Evolutionary conservation across 2,797 vertebrate species (phyloP).

Genomic region (Numenius phaeopus): DNA sequence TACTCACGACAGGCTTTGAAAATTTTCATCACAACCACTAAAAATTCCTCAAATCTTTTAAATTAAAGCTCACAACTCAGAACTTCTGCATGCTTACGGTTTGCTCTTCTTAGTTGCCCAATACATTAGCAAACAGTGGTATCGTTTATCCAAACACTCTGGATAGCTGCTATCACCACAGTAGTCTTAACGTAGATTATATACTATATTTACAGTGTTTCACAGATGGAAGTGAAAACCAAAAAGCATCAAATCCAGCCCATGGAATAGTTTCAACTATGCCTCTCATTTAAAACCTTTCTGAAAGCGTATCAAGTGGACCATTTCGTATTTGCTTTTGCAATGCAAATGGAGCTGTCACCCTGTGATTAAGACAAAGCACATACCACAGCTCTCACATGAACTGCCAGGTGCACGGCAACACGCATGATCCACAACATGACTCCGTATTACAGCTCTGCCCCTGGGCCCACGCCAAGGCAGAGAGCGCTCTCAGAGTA

Average conservation of each 20-base stretch:
- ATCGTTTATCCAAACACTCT: neutral
- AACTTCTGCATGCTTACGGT: neutral
- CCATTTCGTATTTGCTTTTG: neutral
- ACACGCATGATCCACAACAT: neutral
- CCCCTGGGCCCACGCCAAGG: neutral
- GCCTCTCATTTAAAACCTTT: neutral
- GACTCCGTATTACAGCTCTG: accelerated
- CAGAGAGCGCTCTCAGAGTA: neutral
- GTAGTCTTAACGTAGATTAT: neutral
- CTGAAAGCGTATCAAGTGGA: neutral
- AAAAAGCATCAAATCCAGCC: neutral
- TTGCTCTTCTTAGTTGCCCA: neutral
- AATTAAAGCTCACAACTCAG: neutral
- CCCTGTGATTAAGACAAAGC: neutral
- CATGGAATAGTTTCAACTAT: neutral
- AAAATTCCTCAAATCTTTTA: neutral
- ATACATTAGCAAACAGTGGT: neutral
- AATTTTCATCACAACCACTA: neutral
- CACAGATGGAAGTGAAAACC: neutral
- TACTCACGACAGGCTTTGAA: neutral
- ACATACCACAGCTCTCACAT: neutral
- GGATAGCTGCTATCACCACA: neutral
- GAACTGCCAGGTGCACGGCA: neutral
- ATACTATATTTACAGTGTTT: neutral
- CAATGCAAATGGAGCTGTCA: neutral